phyloP scores from a whole-genome alignment of 2,113 vertebrate species.

The Hemiscyllium ocellatum region DNA sequence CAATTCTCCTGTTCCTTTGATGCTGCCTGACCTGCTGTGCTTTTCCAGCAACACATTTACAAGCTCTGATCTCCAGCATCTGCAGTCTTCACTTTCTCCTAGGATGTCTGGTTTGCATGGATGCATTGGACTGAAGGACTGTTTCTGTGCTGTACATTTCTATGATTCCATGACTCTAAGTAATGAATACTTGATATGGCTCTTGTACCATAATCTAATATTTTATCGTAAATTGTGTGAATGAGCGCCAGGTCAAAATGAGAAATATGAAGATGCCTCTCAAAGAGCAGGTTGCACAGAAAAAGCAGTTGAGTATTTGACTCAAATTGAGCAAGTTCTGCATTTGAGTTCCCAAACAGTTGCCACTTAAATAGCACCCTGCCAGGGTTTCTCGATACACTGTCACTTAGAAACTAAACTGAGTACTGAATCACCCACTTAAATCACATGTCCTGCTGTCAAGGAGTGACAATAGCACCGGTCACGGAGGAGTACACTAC shows the following conservation, averaged over 20 bases:
- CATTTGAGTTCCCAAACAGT: not conserved
- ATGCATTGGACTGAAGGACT: no score
- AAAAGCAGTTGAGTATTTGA: not conserved
- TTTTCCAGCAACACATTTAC: no score
- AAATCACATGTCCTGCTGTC: not conserved
- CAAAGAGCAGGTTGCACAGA: not conserved
- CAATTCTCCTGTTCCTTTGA: no score
- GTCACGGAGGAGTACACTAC: not conserved
- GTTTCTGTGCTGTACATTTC: no score
- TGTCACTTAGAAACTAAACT: not conserved
- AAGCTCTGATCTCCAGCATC: no score
- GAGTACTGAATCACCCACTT: not conserved
- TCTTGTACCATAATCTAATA: not conserved
- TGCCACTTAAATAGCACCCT: not conserved
- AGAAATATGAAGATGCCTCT: not conserved
- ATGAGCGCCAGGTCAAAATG: not conserved
- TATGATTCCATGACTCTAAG: no score
- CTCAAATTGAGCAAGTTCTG: not conserved
- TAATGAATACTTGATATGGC: not conserved
- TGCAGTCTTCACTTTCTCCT: no score
- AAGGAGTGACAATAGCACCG: not conserved
- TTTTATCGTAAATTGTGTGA: not conserved
- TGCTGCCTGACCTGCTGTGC: no score
- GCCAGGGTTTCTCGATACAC: not conserved
- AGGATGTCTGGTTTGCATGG: no score